These are phyloP conservation scores for Phainopepla nitens DNA, from an alignment of 2,113 vertebrate species.

Conservation along the genomic window DNA sequence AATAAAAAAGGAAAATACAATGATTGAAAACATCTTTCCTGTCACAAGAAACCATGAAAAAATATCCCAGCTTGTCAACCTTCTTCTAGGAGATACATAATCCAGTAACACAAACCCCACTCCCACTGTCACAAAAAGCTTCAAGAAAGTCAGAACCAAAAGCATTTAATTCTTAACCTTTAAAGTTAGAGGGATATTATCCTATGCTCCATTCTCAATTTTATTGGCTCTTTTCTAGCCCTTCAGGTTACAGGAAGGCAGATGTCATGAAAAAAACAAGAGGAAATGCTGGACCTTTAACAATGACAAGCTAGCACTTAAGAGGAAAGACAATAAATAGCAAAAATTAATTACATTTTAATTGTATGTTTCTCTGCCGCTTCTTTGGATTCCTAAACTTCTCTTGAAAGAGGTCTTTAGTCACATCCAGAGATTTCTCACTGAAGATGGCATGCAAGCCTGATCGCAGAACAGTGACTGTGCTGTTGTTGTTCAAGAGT, in stretches of 20 bases:
- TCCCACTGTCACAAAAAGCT: not conserved
- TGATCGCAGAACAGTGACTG: constrained; percentile 37
- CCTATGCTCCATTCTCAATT: not conserved
- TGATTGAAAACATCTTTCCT: not conserved
- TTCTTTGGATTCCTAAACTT: not conserved
- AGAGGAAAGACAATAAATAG: not conserved
- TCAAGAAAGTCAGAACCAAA: not conserved
- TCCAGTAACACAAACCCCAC: not conserved
- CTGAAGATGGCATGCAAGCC: constrained; percentile 45
- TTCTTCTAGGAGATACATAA: not conserved
- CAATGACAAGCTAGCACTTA: not conserved
- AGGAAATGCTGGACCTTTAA: not conserved
- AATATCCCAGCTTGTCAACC: not conserved
- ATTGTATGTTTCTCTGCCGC: constrained; percentile 13
- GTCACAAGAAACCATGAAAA: not conserved
- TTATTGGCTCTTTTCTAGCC: constrained; percentile 1
- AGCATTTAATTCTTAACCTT: constrained; percentile 4
- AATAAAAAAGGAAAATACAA: not conserved
- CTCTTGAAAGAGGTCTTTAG: not conserved
- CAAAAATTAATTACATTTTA: constrained; percentile 65
- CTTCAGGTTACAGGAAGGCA: not conserved
- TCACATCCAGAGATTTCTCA: constrained; percentile 25
- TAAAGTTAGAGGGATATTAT: not conserved
- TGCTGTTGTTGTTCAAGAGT: constrained; percentile 53
- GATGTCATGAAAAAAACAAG: not conserved